phyloP scores from a whole-genome alignment of 2,888 invertebrate species.

The Phytoseiulus persimilis region DNA sequence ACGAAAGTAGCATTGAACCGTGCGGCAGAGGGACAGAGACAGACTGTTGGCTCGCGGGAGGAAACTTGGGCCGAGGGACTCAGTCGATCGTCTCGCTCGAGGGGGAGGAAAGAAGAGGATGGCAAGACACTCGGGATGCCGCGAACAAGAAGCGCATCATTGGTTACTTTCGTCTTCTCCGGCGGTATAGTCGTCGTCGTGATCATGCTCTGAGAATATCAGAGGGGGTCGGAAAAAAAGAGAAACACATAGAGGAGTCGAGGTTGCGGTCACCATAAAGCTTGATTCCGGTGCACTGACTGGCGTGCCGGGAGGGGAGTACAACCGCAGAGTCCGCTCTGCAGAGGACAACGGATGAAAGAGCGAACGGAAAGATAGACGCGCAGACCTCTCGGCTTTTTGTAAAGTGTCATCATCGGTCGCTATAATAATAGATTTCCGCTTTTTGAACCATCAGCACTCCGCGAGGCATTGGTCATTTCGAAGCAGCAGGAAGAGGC shows the following conservation, averaged over 20 bases:
- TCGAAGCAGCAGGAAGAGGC: slow-evolving; percentile 12
- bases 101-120: neutral
- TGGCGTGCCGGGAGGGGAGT: neutral
- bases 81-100: neutral
- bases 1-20: neutral
- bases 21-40: neutral
- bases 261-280: neutral
- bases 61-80: neutral
- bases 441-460: slow-evolving; percentile 28
- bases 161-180: neutral
- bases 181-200: neutral
- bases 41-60: neutral
- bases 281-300: neutral
- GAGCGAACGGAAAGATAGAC: neutral
- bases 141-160: neutral
- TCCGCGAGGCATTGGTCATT: slow-evolving; percentile 25
- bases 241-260: neutral
- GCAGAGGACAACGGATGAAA: neutral
- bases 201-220: neutral
- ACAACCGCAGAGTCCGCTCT: neutral
- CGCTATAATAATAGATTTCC: slow-evolving; percentile 37
- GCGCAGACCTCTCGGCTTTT: slow-evolving; percentile 10
- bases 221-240: neutral
- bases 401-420: slow-evolving; percentile 26
- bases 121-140: neutral